Percentiles rank a stretch among this genome's conserved stretches.
These are phyloP conservation scores for Caenorhabditis parvicauda DNA, from an alignment of 2,888 invertebrate genomes.

Conservation along the genomic window DNA sequence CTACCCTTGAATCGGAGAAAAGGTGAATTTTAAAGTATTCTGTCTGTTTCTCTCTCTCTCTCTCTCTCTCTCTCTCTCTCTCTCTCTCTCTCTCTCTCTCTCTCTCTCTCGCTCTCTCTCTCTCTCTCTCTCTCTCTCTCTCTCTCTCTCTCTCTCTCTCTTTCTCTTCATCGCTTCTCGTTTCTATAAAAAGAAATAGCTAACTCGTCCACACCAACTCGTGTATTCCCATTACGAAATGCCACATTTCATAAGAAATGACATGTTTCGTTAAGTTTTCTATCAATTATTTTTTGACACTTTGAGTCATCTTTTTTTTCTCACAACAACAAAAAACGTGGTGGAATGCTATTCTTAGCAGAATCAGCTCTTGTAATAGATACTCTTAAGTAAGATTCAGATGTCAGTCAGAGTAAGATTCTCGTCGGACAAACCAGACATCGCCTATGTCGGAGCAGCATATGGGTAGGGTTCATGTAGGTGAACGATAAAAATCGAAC, in stretches of 20 bases:
- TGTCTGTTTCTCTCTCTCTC: not conserved
- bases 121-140: conserved; percentile 1
- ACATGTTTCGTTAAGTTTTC: not conserved
- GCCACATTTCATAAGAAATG: too few relatives aligned
- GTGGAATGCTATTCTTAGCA: too few relatives aligned
- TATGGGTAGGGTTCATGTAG: too few relatives aligned
- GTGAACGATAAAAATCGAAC: too few relatives aligned
- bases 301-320: not conserved
- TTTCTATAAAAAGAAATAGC: too few relatives aligned
- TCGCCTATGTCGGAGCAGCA: conserved; percentile 36
- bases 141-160: not conserved
- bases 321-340: not conserved
- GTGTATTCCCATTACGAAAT: too few relatives aligned
- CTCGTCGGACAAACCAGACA: conserved; percentile 32
- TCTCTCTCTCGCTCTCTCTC: not conserved
- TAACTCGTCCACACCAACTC: too few relatives aligned
- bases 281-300: not conserved
- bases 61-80: not conserved
- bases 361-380: not conserved
- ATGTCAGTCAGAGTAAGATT: conserved; percentile 38
- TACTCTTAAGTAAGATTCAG: not conserved
- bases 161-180: too few relatives aligned
- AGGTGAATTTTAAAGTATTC: not conserved
- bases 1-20: too few relatives aligned
- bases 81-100: not conserved